Percentiles rank a stretch among this genome's conserved stretches.
phyloP scores from a whole-genome alignment of 2,888 invertebrate genomes.

The Hirtodrosophila cameraria region DNA sequence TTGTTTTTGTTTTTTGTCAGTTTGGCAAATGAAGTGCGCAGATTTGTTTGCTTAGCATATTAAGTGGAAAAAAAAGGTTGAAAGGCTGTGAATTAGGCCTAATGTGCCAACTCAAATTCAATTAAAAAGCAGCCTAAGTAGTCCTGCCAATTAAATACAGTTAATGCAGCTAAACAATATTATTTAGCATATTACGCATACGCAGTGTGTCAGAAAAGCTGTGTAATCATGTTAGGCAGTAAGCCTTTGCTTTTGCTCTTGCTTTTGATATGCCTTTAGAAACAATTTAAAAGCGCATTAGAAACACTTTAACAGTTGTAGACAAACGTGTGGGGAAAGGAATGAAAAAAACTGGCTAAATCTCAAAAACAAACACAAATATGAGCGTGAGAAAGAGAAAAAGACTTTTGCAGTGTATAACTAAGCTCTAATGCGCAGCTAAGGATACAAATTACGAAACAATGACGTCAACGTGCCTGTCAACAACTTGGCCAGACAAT shows the following conservation, averaged over 20 bases:
- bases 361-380: slow-evolving; percentile 17
- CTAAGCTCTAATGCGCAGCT: slow-evolving; percentile 75
- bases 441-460: slow-evolving; percentile 79
- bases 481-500: slow-evolving; percentile 80
- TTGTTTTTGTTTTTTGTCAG: slow-evolving; percentile 20
- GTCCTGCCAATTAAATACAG: slow-evolving; percentile 28
- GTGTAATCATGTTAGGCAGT: not conserved
- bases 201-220: slow-evolving; percentile 14
- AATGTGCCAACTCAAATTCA: slow-evolving; percentile 44
- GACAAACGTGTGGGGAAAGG: slow-evolving; percentile 4
- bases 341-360: slow-evolving; percentile 5
- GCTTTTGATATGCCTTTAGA: not conserved
- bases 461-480: slow-evolving; percentile 81
- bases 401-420: slow-evolving; percentile 53
- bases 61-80: slow-evolving; percentile 44
- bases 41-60: slow-evolving; percentile 69
- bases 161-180: slow-evolving; percentile 17
- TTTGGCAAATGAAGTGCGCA: slow-evolving; percentile 67
- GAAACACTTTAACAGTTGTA: slow-evolving; percentile 31
- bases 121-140: slow-evolving; percentile 36
- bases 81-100: slow-evolving; percentile 34
- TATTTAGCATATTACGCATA: slow-evolving; percentile 38
- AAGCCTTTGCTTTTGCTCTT: too few relatives aligned
- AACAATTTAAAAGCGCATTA: slow-evolving; percentile 49
- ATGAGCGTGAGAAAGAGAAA: slow-evolving; percentile 2